phyloP scores from a whole-genome alignment of 2,113 vertebrate genomes.

The Cisticola juncidis region DNA sequence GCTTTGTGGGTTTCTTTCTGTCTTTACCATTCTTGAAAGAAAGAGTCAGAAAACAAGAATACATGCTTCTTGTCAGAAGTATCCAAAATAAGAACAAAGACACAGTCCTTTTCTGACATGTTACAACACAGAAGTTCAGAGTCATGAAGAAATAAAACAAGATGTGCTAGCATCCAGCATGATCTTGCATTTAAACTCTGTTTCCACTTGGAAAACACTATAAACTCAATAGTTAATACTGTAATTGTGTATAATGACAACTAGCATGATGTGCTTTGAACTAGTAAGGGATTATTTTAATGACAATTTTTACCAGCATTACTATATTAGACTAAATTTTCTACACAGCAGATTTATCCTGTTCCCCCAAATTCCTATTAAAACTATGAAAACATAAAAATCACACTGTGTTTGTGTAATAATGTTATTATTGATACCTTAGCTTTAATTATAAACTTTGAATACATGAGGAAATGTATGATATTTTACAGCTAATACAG shows the following conservation, averaged over 20 bases:
- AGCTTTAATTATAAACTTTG: not conserved
- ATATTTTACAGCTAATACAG: not conserved
- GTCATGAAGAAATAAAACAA: not conserved
- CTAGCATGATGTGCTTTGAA: not conserved
- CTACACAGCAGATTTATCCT: not conserved
- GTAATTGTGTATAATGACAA: not conserved
- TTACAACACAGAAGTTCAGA: not conserved
- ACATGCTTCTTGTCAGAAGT: not conserved
- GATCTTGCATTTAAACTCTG: not conserved
- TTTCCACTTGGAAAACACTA: not conserved
- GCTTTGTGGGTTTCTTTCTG: not conserved
- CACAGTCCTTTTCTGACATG: not conserved
- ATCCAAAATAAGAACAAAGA: not conserved
- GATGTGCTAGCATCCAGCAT: not conserved
- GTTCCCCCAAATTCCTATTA: not conserved
- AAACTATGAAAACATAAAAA: not conserved
- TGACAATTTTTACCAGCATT: not conserved
- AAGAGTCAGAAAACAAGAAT: not conserved
- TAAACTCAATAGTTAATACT: not conserved
- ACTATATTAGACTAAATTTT: not conserved
- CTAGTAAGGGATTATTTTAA: not conserved
- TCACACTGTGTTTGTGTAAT: not conserved
- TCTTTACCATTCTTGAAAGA: not conserved
- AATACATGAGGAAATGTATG: not conserved
- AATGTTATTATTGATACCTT: not conserved